These are phyloP conservation scores for Stictocephala bisonia DNA, from an alignment of 2,888 invertebrate genomes.

Conservation along the genomic window DNA sequence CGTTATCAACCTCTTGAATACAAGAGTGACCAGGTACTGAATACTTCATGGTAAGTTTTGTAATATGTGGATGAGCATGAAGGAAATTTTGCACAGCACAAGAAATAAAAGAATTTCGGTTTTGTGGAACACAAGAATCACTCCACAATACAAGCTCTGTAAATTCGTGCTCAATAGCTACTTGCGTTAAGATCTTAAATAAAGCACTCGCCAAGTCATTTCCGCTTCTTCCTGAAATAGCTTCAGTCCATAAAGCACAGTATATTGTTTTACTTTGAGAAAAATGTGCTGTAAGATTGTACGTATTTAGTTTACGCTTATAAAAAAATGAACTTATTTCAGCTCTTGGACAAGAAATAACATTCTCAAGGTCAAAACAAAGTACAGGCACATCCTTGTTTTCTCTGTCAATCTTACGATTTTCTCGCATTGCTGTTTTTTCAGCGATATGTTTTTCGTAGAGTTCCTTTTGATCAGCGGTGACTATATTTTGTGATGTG, in stretches of 20 bases:
- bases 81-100: conserved; percentile 26
- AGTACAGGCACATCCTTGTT: no score
- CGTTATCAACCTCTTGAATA: conserved; percentile 33
- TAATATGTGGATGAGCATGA: neutral
- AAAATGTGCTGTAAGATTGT: conserved; percentile 38
- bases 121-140: conserved; percentile 39
- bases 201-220: conserved; percentile 42
- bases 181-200: conserved; percentile 17
- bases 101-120: conserved; percentile 28
- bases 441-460: no score
- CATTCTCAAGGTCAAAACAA: no score
- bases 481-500: no score
- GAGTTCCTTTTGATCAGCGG: no score
- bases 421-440: no score
- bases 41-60: conserved; percentile 29
- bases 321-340: no score
- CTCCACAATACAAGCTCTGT: conserved; percentile 17
- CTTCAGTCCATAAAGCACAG: conserved; percentile 41
- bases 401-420: no score
- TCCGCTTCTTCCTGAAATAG: conserved; percentile 9
- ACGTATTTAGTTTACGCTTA: conserved; percentile 34
- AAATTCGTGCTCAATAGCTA: conserved; percentile 14
- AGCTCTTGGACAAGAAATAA: no score
- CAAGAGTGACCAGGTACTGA: conserved; percentile 43
- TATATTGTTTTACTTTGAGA: conserved; percentile 39